A percentile compares a stretch with the other conserved stretches of the same genome.
These are phyloP conservation scores for Catocala nupta DNA, from an alignment of 2,888 invertebrate species.

Conservation along the genomic window DNA sequence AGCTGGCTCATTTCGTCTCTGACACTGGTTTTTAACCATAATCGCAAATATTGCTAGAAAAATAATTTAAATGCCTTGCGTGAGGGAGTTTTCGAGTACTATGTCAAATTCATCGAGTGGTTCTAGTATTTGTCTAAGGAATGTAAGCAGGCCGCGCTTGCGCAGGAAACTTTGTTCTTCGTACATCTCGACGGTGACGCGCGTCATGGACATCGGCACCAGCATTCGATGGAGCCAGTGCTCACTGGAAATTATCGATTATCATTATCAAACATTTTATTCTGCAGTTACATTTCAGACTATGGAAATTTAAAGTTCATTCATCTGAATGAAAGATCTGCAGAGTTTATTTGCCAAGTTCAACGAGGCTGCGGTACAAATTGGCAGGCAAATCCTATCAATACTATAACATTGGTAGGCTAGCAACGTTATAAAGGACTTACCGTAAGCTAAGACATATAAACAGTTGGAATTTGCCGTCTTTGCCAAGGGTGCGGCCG, in stretches of 20 bases:
- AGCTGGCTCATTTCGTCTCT: conserved; percentile 25
- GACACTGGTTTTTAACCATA: conserved; percentile 31
- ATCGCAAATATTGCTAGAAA: conserved; percentile 6
- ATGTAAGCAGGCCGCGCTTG: conserved; percentile 94
- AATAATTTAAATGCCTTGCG: conserved; percentile 84
- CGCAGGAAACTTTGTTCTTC: conserved; percentile 98
- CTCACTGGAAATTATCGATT: conserved; percentile 87
- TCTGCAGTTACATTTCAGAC: no score
- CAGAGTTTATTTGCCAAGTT: no score
- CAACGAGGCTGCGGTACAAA: no score
- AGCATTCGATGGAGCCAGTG: conserved; percentile 96
- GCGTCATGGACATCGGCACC: conserved; percentile 95
- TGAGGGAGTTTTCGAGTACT: conserved; percentile 94
- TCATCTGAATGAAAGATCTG: no score
- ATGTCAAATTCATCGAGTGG: conserved; percentile 96
- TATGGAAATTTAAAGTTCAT: no score
- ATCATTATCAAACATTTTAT: no score
- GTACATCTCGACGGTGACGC: conserved; percentile 97
- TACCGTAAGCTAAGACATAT: conserved; percentile 97
- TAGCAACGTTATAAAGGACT: conserved; percentile 21
- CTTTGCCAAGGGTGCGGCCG: conserved; percentile 96
- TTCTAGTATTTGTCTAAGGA: conserved; percentile 96
- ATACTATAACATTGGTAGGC: no score
- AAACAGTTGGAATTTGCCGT: conserved; percentile 99
- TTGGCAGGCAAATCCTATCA: no score